Conservation (phyloP, 30 jellyfish, hydroid and myxozoan genomes). For the Clytia hemisphaerica region DNA sequence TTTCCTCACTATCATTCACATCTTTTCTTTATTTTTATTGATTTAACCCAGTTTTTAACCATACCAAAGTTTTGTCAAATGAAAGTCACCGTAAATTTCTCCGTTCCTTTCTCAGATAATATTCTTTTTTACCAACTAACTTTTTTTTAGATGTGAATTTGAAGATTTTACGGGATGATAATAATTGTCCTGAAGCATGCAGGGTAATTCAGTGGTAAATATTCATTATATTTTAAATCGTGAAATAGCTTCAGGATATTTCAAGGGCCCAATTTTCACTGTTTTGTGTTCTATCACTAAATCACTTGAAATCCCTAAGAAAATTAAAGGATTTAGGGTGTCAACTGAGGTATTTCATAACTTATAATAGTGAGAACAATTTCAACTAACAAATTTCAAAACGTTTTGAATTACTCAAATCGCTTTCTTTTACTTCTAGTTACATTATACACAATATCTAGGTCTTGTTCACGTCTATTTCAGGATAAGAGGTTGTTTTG, state of each 20-base stretch:
- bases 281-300: background rate
- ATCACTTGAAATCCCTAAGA: background rate
- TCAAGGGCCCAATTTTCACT: background rate
- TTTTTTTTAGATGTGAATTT: constrained; percentile 52
- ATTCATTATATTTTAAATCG: background rate
- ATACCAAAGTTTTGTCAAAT: background rate
- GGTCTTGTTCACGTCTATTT: too few species aligned
- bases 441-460: too few species aligned
- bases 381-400: too few species aligned
- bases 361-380: too few species aligned
- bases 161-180: constrained; percentile 71
- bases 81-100: background rate
- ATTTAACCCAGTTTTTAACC: too few species aligned
- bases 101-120: background rate
- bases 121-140: background rate
- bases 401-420: background rate
- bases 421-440: constrained; percentile 3
- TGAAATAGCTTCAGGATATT: too few species aligned
- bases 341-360: too few species aligned
- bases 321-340: too few species aligned
- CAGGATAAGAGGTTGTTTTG: constrained; percentile 92
- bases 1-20: too few species aligned
- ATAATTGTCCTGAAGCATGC: constrained; percentile 82
- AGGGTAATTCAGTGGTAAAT: constrained; percentile 75
- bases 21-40: too few species aligned